Base-by-base conservation (phyloP, 2,888 invertebrate genomes). In the Catocala nupta region DNA sequence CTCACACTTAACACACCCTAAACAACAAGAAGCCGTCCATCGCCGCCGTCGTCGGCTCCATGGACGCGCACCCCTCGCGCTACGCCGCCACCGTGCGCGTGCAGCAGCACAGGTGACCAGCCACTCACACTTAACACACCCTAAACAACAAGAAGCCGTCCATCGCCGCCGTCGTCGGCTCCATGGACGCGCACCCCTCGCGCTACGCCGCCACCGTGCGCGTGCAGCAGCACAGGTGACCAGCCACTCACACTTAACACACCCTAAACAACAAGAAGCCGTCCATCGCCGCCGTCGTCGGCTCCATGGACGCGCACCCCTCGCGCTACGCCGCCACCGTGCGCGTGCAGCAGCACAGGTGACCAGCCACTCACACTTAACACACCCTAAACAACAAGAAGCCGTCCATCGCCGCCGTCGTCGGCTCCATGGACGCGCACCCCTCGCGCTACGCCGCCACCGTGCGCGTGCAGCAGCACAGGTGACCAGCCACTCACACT, bases 351-450 rank as follows among this genome's bases (percentile, higher is more conserved):
- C 98, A 99, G 82, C 99, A 99, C 91, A 95, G 94, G 94, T 39
- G 9, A 39, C 36, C 36, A 39, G 8, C 9, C 36, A 39, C 36
- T 9, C 1, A 7, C 36, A 7, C 36, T 9, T 39, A 25, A 25
- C 36, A 39, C 36, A 39, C 36, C 36, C 36, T 39, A 7, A 39
- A 99, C 94, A 99, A 99, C 92, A 98, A 99, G 93, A 99, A 99
- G 94, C 99, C 99, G 70, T 99, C 99, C 70, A 99, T 99, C 86
- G 99, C 99, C 56, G 99, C 99, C 62, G 99, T 99, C 58, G 99
- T 99, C 11, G 99, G 99, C 71, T 99, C 99, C 71, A 99, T 99
- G 99, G 99, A 99, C 95, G 99, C 99, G 65, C 99, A 99, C 95
- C 99, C 99, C 5, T 99, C 99, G 73, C 96, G 99, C 48, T 99